A percentile compares a stretch with the other conserved stretches of the same genome.
Conservation (phyloP, 1,140 invertebrate species). For the Pygmarrhopalites habei region DNA sequence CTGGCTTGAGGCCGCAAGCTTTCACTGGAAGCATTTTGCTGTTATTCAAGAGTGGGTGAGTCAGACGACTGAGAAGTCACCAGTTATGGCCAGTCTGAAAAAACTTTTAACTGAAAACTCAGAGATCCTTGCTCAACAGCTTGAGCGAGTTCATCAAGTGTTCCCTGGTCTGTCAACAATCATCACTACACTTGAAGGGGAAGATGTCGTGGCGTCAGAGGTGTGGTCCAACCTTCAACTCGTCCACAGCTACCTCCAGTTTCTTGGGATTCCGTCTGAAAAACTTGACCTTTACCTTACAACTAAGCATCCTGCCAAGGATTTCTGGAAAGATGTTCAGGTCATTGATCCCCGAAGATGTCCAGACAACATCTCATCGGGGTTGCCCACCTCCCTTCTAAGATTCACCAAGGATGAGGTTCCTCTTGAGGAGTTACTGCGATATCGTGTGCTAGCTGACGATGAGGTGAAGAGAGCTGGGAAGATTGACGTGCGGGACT, state of each 20-base stretch:
- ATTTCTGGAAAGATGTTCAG: slow-evolving; percentile 13
- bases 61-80: neutral
- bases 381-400: neutral
- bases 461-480: neutral
- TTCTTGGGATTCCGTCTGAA: neutral
- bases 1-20: slow-evolving; percentile 43
- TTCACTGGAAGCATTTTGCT: slow-evolving; percentile 41
- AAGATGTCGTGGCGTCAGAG: neutral
- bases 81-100: neutral
- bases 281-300: neutral
- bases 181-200: neutral
- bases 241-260: neutral
- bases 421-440: neutral
- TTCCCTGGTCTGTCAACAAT: neutral
- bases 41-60: slow-evolving; percentile 5
- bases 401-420: neutral
- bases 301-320: neutral
- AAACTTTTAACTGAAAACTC: neutral
- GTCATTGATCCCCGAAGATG: slow-evolving; percentile 2
- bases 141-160: neutral
- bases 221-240: neutral
- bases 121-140: neutral
- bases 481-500: neutral
- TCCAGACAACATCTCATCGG: neutral
- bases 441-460: neutral